phyloP scores from a whole-genome alignment of 2,797 vertebrate genomes.

The Oceanodroma leucorhoa region DNA sequence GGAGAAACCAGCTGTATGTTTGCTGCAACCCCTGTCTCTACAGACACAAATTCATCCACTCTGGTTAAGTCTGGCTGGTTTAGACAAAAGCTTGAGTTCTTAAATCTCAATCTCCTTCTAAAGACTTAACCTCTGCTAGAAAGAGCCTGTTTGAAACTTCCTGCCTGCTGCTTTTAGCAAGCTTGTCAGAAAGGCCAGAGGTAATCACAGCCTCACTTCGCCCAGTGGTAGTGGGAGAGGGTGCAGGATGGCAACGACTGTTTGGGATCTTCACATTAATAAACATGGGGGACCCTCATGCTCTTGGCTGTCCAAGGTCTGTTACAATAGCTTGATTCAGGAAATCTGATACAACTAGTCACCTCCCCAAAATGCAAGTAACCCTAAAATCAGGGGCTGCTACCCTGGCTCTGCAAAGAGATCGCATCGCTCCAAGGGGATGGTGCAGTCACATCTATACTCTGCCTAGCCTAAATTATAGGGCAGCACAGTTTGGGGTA shows the following conservation, averaged over 20 bases:
- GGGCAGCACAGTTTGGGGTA: background rate
- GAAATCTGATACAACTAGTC: background rate
- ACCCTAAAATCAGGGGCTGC: background rate
- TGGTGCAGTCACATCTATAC: background rate
- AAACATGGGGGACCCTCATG: accelerated
- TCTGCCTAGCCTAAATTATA: background rate
- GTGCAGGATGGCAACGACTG: background rate
- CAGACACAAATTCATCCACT: background rate
- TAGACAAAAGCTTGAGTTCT: background rate
- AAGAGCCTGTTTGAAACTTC: background rate
- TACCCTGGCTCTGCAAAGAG: background rate
- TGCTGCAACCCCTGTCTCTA: background rate
- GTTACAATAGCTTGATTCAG: background rate
- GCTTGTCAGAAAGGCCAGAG: background rate
- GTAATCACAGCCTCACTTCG: background rate
- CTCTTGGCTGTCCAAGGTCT: background rate
- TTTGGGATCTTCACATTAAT: background rate
- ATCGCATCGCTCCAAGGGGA: background rate
- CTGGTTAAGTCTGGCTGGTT: background rate
- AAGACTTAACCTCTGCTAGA: background rate
- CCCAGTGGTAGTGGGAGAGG: background rate
- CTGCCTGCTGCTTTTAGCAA: background rate
- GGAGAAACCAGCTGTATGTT: background rate
- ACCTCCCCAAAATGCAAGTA: background rate
- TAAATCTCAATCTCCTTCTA: background rate